Evolutionary conservation across 2,888 invertebrate genomes (phyloP).

Genomic region (Habrosyne pyritoides): DNA sequence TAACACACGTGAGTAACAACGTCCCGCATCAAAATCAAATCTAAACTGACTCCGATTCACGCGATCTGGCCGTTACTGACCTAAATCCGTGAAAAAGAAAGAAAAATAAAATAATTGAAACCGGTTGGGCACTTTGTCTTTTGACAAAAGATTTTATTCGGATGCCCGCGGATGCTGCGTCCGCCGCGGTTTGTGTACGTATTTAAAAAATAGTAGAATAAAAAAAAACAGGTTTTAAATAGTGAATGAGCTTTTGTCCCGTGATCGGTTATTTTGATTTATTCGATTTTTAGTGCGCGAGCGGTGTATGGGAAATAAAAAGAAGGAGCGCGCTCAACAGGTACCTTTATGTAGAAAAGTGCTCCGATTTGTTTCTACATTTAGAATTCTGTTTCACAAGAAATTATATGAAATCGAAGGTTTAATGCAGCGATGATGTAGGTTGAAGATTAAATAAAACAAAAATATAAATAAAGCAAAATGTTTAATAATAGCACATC

Average conservation of each 20-base stretch:
- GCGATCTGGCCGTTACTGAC: constrained; percentile 71
- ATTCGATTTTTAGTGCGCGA: constrained; percentile 79
- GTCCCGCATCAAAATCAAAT: constrained; percentile 39
- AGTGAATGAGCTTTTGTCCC: constrained; percentile 75
- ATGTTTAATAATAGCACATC: not conserved
- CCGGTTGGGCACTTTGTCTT: constrained; percentile 78
- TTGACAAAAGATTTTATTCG: constrained; percentile 72
- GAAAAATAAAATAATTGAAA: constrained; percentile 54
- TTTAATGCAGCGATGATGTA: not conserved
- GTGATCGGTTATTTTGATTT: constrained; percentile 82
- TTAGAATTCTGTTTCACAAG: not conserved
- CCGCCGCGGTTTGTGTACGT: constrained; percentile 50
- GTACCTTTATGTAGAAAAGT: constrained; percentile 60
- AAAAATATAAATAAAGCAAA: not conserved
- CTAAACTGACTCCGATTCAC: constrained; percentile 53
- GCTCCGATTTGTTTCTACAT: constrained; percentile 8
- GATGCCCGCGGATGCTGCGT: constrained; percentile 79
- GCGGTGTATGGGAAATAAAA: constrained; percentile 69
- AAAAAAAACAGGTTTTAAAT: constrained; percentile 72
- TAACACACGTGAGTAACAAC: constrained; percentile 23
- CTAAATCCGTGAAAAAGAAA: constrained; percentile 63
- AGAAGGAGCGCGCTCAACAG: constrained; percentile 75
- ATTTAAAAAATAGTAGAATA: constrained; percentile 47
- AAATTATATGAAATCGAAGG: not conserved
- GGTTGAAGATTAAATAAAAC: not conserved